phyloP scores from a whole-genome alignment of 2,797 vertebrate species.

The Pseudotriccus pelzelni region DNA sequence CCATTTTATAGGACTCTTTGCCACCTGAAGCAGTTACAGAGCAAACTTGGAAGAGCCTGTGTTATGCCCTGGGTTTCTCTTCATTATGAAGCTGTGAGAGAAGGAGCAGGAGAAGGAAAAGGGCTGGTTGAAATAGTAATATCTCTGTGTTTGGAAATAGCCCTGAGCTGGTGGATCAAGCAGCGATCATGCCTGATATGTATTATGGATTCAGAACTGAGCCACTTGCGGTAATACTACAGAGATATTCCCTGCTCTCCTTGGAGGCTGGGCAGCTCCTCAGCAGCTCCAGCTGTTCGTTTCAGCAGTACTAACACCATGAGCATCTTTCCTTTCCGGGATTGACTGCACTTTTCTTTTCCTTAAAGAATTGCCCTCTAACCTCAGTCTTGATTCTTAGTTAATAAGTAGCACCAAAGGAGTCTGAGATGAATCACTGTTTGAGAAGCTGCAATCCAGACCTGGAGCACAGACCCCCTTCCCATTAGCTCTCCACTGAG shows the following conservation, averaged over 20 bases:
- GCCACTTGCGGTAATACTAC: background rate
- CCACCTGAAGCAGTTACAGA: background rate
- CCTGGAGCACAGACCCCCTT: background rate
- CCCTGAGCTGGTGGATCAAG: background rate
- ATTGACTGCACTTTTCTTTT: background rate
- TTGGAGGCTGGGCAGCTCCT: background rate
- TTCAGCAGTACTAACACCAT: background rate
- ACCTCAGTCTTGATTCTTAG: background rate
- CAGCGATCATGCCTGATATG: background rate
- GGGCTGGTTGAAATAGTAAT: background rate
- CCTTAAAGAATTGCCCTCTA: background rate
- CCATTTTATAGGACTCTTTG: background rate
- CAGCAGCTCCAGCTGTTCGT: background rate
- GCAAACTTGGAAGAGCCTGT: background rate
- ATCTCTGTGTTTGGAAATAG: background rate
- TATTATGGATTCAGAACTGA: background rate
- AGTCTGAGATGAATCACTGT: background rate
- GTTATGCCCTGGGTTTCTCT: background rate
- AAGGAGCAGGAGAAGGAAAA: background rate
- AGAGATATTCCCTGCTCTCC: background rate
- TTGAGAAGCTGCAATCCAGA: background rate
- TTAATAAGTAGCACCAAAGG: background rate
- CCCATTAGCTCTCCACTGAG: background rate
- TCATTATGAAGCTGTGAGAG: background rate
- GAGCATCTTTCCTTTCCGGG: background rate